Conservation (phyloP, 2,888 invertebrate genomes). For the Marronus borbonicus region DNA sequence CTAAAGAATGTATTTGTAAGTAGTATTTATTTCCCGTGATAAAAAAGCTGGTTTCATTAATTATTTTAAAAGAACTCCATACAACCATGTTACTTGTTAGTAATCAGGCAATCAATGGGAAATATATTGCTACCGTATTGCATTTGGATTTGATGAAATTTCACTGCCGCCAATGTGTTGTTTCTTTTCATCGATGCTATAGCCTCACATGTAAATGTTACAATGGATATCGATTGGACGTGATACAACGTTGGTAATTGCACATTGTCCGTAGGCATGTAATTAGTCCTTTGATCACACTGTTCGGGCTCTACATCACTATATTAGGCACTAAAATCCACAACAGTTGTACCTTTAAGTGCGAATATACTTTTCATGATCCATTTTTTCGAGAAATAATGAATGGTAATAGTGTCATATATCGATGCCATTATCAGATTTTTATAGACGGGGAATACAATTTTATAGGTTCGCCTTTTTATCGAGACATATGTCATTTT, state of each 20-base stretch:
- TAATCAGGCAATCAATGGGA: no score
- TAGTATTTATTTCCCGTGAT: no score
- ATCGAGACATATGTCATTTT: neutral
- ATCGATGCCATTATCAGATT: neutral
- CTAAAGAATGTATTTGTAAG: no score
- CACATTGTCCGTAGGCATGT: slow-evolving; percentile 9
- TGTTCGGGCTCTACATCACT: neutral
- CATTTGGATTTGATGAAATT: no score
- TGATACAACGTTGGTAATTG: neutral
- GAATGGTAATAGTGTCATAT: neutral
- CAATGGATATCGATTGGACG: slow-evolving; percentile 13
- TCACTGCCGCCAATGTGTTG: no score
- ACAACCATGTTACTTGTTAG: no score
- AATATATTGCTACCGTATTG: no score
- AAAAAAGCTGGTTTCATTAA: no score
- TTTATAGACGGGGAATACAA: neutral
- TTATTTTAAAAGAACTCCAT: no score
- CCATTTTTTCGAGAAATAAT: neutral
- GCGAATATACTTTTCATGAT: neutral
- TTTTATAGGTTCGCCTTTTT: neutral
- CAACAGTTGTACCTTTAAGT: slow-evolving; percentile 15
- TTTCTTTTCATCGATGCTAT: no score
- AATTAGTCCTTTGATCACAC: slow-evolving; percentile 28
- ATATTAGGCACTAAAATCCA: neutral
- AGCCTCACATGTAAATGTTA: neutral